A percentile compares a stretch with the other conserved stretches of the same genome.
These are phyloP conservation scores for Grammomys surdaster DNA, from an alignment of 2,113 vertebrate species.

Conservation along the genomic window DNA sequence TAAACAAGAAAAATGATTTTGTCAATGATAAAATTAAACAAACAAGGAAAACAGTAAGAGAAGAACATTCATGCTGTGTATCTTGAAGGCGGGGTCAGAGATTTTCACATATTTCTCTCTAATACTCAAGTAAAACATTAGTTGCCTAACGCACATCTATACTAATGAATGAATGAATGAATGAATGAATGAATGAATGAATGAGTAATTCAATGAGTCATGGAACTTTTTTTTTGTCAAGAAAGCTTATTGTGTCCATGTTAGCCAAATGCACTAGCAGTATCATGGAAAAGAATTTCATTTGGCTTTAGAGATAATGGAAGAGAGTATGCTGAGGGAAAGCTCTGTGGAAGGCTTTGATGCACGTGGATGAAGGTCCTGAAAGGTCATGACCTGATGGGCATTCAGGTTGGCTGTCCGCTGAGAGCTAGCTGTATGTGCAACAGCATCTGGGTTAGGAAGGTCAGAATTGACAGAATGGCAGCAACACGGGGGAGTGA, in stretches of 20 bases:
- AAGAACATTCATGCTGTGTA: neutral
- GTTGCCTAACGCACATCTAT: neutral
- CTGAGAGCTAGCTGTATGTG: neutral
- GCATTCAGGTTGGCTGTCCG: neutral
- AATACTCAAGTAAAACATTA: neutral
- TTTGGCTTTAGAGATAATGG: neutral
- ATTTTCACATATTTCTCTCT: neutral
- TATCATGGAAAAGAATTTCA: neutral
- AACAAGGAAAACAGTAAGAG: neutral
- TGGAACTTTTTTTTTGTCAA: neutral
- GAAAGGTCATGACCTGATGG: neutral
- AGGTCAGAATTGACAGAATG: neutral
- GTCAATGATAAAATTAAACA: slow-evolving; percentile 31
- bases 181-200: neutral
- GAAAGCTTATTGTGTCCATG: neutral
- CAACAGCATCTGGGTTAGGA: neutral
- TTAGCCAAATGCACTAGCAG: neutral
- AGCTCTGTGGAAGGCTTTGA: neutral
- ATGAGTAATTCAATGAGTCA: neutral
- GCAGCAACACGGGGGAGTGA: neutral
- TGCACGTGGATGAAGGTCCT: neutral
- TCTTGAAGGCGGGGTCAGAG: neutral
- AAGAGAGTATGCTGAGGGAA: neutral
- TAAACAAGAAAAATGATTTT: neutral
- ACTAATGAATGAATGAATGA: neutral